Evolutionary conservation across 23 tunicate species (phyloP), one percentile per base, ranked within the genome.

Genomic region (Corella eumyota): DNA sequence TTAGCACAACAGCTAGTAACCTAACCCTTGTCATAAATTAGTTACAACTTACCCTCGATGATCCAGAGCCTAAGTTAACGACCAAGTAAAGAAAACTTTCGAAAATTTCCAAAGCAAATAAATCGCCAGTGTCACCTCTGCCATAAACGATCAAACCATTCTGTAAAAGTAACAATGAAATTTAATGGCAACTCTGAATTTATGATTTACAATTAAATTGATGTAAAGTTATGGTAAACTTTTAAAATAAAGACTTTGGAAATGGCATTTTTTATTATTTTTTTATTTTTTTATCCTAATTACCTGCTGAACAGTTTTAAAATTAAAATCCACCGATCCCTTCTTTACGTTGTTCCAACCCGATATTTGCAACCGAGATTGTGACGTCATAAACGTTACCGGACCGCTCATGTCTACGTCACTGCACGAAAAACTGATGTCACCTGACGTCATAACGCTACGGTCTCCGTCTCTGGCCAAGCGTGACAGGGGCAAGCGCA

Each of bases 101-200:
- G 56, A 49, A 78, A 15, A 88, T 33, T 68, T 88, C 96, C n/a
- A 88, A 21, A 13, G 90, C 96, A 37, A 88, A 59, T 24, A 74
- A 44, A 74, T 88, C 88, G 56, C 72, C 61, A n/a, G 62, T 29
- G 24, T 45, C 27, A 9, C 73, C 88, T n/a, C 32, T 31, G 3
- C 64, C 76, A 40, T 58, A 72, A 13, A 79, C 26, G 40, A 88
- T 40, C 28, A 88, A 44, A 25, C 96, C 96, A 32, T 78, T 62
- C 96, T 88, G 65, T 4, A 33, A 46, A 44, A 57, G n/a, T n/a
- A n/a, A n/a, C n/a, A n/a, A n/a, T n/a, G n/a, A n/a, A n/a, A n/a
- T n/a, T n/a, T n/a, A n/a, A n/a, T n/a, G n/a, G n/a, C n/a, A n/a
- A n/a, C n/a, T n/a, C n/a, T n/a, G n/a, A n/a, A n/a, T n/a, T n/a